Percentiles rank a stretch among this genome's conserved stretches.
phyloP scores from a whole-genome alignment of 2,113 vertebrate genomes.

The Fregetta grallaria region DNA sequence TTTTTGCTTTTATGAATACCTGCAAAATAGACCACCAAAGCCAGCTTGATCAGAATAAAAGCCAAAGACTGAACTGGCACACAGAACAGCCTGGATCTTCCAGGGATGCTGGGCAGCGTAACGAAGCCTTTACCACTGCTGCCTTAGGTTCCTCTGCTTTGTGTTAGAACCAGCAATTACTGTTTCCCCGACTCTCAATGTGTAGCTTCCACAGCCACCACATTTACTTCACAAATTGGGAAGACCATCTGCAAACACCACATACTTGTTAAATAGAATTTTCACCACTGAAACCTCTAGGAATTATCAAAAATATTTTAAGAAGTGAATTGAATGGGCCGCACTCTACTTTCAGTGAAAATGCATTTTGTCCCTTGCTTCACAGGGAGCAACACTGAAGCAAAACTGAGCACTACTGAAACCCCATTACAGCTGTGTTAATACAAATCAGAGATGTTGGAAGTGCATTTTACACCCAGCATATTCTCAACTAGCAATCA shows the following conservation, averaged over 20 bases:
- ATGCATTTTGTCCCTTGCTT: background rate
- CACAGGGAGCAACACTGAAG: background rate
- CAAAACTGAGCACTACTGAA: background rate
- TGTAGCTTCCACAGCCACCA: background rate
- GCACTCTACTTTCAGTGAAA: background rate
- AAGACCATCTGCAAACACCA: background rate
- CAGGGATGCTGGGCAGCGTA: background rate
- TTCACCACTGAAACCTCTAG: background rate
- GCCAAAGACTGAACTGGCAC: background rate
- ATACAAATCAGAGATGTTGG: background rate
- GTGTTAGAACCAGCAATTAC: background rate
- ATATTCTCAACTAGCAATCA: background rate
- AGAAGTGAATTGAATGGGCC: background rate
- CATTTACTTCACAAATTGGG: background rate
- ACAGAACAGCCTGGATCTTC: background rate
- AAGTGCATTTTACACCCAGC: background rate
- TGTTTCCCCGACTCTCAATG: background rate
- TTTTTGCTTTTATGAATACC: background rate
- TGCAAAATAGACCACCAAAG: background rate
- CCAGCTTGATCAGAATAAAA: background rate
- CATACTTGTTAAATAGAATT: background rate
- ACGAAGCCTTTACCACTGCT: background rate
- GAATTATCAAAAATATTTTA: background rate
- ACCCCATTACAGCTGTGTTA: background rate
- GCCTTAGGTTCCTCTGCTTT: background rate